These are phyloP conservation scores for Campylomormyrus numenius DNA, from an alignment of 2,113 vertebrate genomes.

Conservation along the genomic window DNA sequence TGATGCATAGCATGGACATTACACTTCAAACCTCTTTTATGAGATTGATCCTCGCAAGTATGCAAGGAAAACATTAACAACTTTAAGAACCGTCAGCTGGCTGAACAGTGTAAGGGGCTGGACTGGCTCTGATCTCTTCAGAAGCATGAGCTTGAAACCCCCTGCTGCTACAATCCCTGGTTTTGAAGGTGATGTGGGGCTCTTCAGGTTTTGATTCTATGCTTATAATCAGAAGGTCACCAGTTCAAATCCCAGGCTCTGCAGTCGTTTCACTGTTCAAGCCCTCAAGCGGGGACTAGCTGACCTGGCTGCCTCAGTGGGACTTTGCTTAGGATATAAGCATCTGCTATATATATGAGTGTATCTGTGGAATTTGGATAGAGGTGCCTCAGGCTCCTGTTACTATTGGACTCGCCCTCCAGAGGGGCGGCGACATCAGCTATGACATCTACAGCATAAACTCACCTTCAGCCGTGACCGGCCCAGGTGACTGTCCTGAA, in stretches of 20 bases:
- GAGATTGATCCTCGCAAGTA: too few relatives aligned
- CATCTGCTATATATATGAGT: neutral
- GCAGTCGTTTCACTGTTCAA: neutral
- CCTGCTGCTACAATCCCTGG: neutral
- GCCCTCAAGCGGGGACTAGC: neutral
- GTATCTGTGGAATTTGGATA: neutral
- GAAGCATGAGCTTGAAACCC: neutral
- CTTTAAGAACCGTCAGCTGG: neutral
- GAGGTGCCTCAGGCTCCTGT: neutral
- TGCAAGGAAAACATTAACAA: neutral
- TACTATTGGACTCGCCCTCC: neutral
- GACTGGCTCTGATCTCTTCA: neutral
- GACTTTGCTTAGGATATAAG: neutral
- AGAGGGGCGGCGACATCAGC: neutral
- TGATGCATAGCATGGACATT: too few relatives aligned
- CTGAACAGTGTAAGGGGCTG: neutral
- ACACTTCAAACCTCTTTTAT: too few relatives aligned
- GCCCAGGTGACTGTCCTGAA: neutral
- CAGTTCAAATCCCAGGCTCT: neutral
- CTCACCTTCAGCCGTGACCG: neutral
- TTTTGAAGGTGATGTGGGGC: neutral
- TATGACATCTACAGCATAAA: neutral
- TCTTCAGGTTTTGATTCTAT: neutral
- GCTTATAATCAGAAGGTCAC: neutral
- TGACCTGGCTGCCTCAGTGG: neutral